Percentiles rank a stretch among this genome's conserved stretches.
These are phyloP conservation scores for Stramonita haemastoma DNA, from an alignment of 2,888 invertebrate genomes.

Conservation along the genomic window DNA sequence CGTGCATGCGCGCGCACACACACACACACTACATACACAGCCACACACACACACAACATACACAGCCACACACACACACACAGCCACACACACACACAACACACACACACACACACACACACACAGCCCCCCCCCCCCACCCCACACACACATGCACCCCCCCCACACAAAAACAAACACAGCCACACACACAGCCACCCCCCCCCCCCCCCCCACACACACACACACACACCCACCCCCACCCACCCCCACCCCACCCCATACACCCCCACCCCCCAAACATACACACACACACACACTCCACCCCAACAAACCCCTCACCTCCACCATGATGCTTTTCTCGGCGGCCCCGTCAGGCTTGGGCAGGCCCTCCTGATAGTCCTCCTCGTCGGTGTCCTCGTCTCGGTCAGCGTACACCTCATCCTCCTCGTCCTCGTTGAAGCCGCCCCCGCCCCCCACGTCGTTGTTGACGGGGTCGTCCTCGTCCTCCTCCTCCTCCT, in stretches of 20 bases:
- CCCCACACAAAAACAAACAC: no score
- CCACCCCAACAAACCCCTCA: slow-evolving; percentile 27
- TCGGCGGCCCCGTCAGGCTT: neutral
- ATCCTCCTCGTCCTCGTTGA: slow-evolving; percentile 21
- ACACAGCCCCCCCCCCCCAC: no score
- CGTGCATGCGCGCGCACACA: no score
- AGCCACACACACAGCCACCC: no score
- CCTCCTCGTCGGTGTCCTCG: slow-evolving; percentile 45
- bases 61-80: no score
- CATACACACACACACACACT: neutral
- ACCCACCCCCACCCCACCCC: neutral
- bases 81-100: no score
- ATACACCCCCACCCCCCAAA: neutral
- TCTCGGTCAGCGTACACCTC: slow-evolving; percentile 39
- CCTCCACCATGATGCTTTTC: slow-evolving; percentile 61
- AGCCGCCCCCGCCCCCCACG: neutral
- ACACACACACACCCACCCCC: neutral
- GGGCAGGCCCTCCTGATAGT: slow-evolving; percentile 30
- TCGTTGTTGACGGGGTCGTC: slow-evolving; percentile 36
- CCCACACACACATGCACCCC: no score
- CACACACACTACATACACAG: no score
- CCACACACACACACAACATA: no score
- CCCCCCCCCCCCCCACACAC: neutral
- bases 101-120: no score
- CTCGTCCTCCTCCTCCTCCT: slow-evolving; percentile 52